These are phyloP conservation scores for Diplodus puntazzo DNA, from an alignment of 2,797 vertebrate species.

Conservation along the genomic window DNA sequence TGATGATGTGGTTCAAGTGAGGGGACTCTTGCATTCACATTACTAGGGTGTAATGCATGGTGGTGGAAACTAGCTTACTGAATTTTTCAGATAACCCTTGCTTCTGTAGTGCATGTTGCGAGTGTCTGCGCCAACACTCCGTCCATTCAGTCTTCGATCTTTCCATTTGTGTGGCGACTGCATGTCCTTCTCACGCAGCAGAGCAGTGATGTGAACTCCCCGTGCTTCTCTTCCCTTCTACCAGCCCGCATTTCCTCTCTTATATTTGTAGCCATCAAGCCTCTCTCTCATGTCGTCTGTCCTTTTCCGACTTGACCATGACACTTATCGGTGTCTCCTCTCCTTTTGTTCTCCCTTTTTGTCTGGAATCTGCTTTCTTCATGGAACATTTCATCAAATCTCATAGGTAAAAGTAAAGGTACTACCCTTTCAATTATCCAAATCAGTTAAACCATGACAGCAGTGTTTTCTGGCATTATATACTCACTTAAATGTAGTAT, in stretches of 20 bases:
- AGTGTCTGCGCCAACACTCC: constrained; percentile 28
- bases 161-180: constrained; percentile 41
- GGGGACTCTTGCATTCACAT: constrained; percentile 46
- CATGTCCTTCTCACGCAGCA: constrained; percentile 55
- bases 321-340: constrained; percentile 94
- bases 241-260: constrained; percentile 36
- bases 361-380: constrained; percentile 97
- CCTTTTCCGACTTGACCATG: constrained; percentile 84
- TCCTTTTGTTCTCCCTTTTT: constrained; percentile 87
- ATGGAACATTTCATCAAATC: constrained; percentile 99
- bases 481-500: constrained; percentile 60
- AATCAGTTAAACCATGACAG: constrained; percentile 52
- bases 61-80: constrained; percentile 47
- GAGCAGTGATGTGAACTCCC: constrained; percentile 40
- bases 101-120: constrained; percentile 84
- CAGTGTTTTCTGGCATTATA: constrained; percentile 67
- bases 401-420: constrained; percentile 99
- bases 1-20: constrained; percentile 37
- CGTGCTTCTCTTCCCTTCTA: constrained; percentile 23
- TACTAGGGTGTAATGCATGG: constrained; percentile 53
- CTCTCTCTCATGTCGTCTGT: constrained; percentile 80
- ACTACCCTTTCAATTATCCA: constrained; percentile 82
- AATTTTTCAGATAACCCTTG: constrained; percentile 67
- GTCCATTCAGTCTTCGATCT: constrained; percentile 34
- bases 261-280: constrained; percentile 67